phyloP scores from a whole-genome alignment of 1,140 invertebrate genomes.

The Atta texana region DNA sequence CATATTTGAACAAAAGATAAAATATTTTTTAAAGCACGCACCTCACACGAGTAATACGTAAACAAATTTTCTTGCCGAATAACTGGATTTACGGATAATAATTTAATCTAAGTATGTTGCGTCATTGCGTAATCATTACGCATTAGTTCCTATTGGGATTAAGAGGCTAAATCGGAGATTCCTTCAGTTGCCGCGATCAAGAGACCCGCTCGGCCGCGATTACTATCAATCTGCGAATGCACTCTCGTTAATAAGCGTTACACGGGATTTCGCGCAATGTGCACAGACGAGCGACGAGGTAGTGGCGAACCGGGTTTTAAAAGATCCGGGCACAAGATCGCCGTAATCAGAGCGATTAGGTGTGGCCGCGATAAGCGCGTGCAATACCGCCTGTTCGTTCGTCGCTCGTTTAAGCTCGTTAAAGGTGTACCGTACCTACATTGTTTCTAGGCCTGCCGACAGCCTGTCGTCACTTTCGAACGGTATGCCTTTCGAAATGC shows the following conservation, averaged over 20 bases:
- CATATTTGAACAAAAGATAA: not conserved
- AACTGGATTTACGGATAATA: not conserved
- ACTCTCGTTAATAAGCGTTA: conserved; percentile 26
- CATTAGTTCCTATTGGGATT: not conserved
- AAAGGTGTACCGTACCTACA: conserved; percentile 54
- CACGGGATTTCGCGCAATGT: conserved; percentile 11
- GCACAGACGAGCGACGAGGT: not conserved
- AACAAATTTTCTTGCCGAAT: not conserved
- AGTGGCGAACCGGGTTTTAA: conserved; percentile 52
- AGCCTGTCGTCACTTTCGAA: conserved; percentile 63
- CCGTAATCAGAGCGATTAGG: conserved; percentile 80
- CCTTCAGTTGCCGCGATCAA: not conserved
- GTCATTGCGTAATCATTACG: conserved; percentile 27
- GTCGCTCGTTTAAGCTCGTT: conserved; percentile 70
- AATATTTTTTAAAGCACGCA: not conserved
- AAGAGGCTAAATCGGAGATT: not conserved
- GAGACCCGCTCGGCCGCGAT: conserved; percentile 16
- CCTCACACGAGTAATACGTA: not conserved
- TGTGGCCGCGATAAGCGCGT: conserved; percentile 76
- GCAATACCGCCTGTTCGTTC: conserved; percentile 66
- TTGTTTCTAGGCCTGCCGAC: conserved; percentile 61
- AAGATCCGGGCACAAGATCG: conserved; percentile 71
- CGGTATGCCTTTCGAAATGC: conserved; percentile 21
- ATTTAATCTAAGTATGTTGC: not conserved
- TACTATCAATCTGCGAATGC: conserved; percentile 6